Base-by-base conservation (phyloP, 2,888 invertebrate species). In the Allolobophora icterica region DNA sequence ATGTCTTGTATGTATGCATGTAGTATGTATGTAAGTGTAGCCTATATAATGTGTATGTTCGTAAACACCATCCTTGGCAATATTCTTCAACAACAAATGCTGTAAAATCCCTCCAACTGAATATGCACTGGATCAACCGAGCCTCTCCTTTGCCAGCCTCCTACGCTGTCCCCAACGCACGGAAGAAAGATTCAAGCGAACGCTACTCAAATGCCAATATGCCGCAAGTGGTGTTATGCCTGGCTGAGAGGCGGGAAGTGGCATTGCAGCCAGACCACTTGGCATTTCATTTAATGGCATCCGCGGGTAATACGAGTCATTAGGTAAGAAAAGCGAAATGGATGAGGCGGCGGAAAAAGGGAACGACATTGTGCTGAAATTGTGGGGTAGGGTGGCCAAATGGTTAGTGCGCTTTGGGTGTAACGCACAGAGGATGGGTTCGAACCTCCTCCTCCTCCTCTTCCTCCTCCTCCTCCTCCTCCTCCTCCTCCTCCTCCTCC, bases 221-320 rank as follows among this genome's bases (percentile, higher is more conserved):
- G 30, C 30, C 6, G 17, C n/a, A n/a, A 8, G 71, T 30, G 8
- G 8, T 52, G 52, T n/a, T n/a, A 71, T 52, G 52, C 52, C 2
- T 3, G 24, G 52, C 24, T 52, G 52, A 24, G 71, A 71, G 71
- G 71, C 19, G 5, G 11, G 21, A 52, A 52, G 21, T 52, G n/a
- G 71, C n/a, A n/a, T n/a, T 11, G 71, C n/a, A 71, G 8, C 30
- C 71, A 71, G 30, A 71, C 71, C 30, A 71, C n/a, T 71, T n/a
- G 71, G 71, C 71, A 71, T 71, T n/a, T 71, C n/a, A n/a, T 30
- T 71, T 71, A 71, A 71, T n/a, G 71, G 71, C 58, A 58, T 58
- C 58, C 58, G 24, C 15, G 8, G 71, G 11, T 30, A 17, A 71
- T 30, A 71, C 30, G 30, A 71, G 71, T 71, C 30, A 71, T 71